Percentiles rank a stretch among this genome's conserved stretches.
Evolutionary conservation across 2,113 vertebrate genomes (phyloP).

Genomic region (Corythornis cristatus): DNA sequence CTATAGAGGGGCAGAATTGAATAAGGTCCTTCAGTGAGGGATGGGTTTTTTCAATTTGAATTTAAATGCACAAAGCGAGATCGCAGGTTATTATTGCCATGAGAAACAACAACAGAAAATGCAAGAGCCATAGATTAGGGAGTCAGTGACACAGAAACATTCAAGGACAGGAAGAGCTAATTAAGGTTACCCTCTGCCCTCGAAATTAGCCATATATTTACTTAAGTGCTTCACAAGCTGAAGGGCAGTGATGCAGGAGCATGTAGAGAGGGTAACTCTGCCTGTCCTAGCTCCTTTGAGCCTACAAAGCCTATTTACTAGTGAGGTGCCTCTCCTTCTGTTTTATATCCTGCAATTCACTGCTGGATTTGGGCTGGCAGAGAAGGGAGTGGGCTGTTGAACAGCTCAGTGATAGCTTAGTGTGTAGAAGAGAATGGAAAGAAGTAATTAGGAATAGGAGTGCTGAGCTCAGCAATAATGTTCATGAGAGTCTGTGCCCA

Average conservation of each 20-base stretch:
- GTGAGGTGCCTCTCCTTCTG: background rate
- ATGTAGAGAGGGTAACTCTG: background rate
- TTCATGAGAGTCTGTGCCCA: background rate
- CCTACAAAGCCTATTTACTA: background rate
- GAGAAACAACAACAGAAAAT: background rate
- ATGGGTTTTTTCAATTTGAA: background rate
- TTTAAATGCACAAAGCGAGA: background rate
- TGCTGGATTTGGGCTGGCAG: background rate
- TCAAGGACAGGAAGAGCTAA: slow-evolving; percentile 3
- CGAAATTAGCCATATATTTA: background rate
- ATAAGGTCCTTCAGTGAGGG: background rate
- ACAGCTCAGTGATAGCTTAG: background rate
- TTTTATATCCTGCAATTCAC: background rate
- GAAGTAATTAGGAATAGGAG: background rate
- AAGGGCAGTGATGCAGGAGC: background rate
- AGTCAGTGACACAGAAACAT: background rate
- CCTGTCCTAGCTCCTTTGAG: background rate
- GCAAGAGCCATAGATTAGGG: background rate
- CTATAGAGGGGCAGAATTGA: background rate
- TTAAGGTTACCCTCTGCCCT: slow-evolving; percentile 5
- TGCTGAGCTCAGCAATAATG: background rate
- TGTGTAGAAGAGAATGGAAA: background rate
- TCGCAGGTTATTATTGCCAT: rapidly evolving
- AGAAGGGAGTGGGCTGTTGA: background rate
- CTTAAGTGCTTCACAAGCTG: background rate